These are phyloP conservation scores for Enteromius afrohamiltoni DNA, from an alignment of 2,797 vertebrate species.

Conservation along the genomic window DNA sequence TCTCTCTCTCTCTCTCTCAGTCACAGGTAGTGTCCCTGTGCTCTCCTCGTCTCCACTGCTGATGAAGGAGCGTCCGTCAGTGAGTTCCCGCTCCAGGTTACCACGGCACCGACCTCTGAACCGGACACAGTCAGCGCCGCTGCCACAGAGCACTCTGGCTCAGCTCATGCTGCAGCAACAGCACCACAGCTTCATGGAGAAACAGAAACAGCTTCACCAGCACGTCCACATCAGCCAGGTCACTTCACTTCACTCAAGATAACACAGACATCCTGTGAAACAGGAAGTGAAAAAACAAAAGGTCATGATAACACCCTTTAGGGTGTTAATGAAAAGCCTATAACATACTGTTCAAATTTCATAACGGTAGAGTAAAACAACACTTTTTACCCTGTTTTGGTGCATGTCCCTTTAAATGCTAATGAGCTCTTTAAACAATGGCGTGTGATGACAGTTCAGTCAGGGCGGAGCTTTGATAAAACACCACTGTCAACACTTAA, in stretches of 20 bases:
- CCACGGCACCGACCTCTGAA: conserved; percentile 95
- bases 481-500: too few relatives aligned
- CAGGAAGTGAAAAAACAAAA: background rate
- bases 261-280: background rate
- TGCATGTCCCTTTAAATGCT: too few relatives aligned
- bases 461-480: too few relatives aligned
- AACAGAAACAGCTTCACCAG: conserved; percentile 98
- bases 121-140: conserved; percentile 95
- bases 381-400: too few relatives aligned
- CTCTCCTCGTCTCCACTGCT: conserved; percentile 91
- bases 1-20: conserved; percentile 48
- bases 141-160: conserved; percentile 95
- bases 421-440: too few relatives aligned
- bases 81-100: conserved; percentile 86
- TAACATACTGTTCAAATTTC: too few relatives aligned
- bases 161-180: conserved; percentile 98
- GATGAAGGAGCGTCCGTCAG: conserved; percentile 86
- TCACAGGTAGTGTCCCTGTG: conserved; percentile 83
- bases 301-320: too few relatives aligned
- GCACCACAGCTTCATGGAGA: conserved; percentile 98
- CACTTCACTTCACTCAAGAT: background rate
- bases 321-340: too few relatives aligned
- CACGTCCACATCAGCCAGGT: conserved; percentile 99
- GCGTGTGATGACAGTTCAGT: too few relatives aligned
- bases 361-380: too few relatives aligned